Evolutionary conservation across 2,888 invertebrate genomes (phyloP).

Genomic region (Scrobipalpa costella): DNA sequence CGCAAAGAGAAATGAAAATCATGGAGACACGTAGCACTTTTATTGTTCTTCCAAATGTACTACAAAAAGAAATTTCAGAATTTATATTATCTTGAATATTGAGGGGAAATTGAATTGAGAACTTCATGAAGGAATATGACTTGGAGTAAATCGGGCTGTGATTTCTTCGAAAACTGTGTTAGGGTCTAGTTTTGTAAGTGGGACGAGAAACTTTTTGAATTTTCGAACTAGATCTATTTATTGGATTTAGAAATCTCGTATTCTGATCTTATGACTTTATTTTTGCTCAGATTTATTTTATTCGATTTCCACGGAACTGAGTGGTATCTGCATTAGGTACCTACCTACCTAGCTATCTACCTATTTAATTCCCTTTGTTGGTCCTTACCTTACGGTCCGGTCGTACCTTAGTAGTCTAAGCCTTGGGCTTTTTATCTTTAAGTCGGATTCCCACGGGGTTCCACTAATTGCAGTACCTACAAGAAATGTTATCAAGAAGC

Average conservation of each 20-base stretch:
- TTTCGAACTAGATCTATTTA: not conserved
- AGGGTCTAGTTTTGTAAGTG: slow-evolving; percentile 13
- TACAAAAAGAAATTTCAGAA: slow-evolving; percentile 24
- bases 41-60: slow-evolving; percentile 56
- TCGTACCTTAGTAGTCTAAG: too few species aligned
- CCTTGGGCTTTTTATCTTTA: too few species aligned
- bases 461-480: too few species aligned
- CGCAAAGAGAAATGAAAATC: slow-evolving; percentile 49
- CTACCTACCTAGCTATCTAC: too few species aligned
- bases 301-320: too few species aligned
- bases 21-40: slow-evolving; percentile 59
- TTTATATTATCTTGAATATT: slow-evolving; percentile 10
- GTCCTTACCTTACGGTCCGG: too few species aligned
- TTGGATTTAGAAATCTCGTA: not conserved
- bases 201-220: not conserved
- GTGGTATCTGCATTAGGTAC: too few species aligned
- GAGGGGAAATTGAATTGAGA: slow-evolving; percentile 7
- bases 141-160: not conserved
- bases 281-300: too few species aligned
- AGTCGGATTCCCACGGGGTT: too few species aligned
- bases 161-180: slow-evolving; percentile 7
- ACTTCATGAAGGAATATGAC: slow-evolving; percentile 5
- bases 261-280: too few species aligned
- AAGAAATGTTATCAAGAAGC: too few species aligned
- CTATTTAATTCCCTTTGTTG: too few species aligned